phyloP scores from a whole-genome alignment of 92 coral and sea anemone genomes.

The Phenganax stokvisi region DNA sequence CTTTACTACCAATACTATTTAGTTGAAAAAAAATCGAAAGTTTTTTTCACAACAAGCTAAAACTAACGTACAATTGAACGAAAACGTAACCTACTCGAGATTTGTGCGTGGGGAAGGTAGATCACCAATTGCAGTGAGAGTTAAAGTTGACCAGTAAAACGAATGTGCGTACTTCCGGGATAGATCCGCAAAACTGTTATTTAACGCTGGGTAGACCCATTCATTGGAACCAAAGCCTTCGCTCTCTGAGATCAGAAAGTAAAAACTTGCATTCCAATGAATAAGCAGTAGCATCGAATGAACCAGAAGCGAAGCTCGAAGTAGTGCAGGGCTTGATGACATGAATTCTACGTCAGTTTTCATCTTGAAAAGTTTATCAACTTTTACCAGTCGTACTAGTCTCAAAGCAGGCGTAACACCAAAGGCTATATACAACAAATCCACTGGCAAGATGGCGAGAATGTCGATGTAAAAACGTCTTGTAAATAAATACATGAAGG shows the following conservation, averaged over 20 bases:
- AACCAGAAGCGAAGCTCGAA: slow-evolving; percentile 45
- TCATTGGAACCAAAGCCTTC: slow-evolving; percentile 29
- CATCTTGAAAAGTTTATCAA: slow-evolving; percentile 69
- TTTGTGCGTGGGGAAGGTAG: slow-evolving; percentile 20
- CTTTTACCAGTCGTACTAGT: slow-evolving; percentile 65
- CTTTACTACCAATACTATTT: not conserved
- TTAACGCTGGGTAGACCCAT: slow-evolving; percentile 34
- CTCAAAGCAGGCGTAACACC: slow-evolving; percentile 66
- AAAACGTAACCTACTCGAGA: slow-evolving; percentile 60
- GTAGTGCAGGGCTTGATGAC: slow-evolving; percentile 77
- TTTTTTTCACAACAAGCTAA: too few species aligned
- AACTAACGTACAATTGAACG: too few species aligned
- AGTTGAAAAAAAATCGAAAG: too few species aligned
- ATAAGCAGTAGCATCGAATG: slow-evolving; percentile 31
- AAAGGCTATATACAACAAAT: slow-evolving; percentile 51
- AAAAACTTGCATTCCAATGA: slow-evolving; percentile 37
- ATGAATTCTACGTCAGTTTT: slow-evolving; percentile 83
- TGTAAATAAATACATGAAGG: slow-evolving; percentile 26
- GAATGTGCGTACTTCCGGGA: slow-evolving; percentile 26
- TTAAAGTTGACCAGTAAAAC: slow-evolving; percentile 35
- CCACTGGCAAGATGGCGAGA: slow-evolving; percentile 20
- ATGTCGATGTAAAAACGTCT: slow-evolving; percentile 13
- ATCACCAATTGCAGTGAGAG: slow-evolving; percentile 32
- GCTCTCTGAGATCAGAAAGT: slow-evolving; percentile 25
- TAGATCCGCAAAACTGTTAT: slow-evolving; percentile 23